Evolutionary conservation across 2,888 invertebrate species (phyloP).

Genomic region (Leptopilina drosophilae): DNA sequence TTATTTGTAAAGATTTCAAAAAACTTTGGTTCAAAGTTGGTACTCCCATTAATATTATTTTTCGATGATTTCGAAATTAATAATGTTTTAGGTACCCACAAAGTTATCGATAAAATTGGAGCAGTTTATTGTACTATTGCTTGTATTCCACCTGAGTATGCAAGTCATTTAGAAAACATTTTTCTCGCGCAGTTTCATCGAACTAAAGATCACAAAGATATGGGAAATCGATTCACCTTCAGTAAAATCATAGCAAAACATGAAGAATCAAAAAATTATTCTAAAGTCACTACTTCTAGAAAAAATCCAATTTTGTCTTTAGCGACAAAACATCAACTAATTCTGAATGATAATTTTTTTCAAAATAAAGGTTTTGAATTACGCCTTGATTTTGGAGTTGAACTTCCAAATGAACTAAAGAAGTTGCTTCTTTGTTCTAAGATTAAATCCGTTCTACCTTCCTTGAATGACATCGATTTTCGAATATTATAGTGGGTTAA

Average conservation of each 20-base stretch:
- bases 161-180: constrained; percentile 46
- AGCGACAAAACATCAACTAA: constrained; percentile 5
- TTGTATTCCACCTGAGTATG: constrained; percentile 41
- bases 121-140: constrained; percentile 42
- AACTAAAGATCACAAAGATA: constrained; percentile 23
- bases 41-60: constrained; percentile 34
- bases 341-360: not conserved
- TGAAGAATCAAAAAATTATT: not conserved
- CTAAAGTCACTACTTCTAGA: not conserved
- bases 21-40: constrained; percentile 23
- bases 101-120: constrained; percentile 42
- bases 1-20: constrained; percentile 7
- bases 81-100: constrained; percentile 43
- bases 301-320: constrained; percentile 13
- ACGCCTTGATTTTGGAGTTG: not conserved
- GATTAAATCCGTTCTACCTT: not conserved
- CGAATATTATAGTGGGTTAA: not conserved
- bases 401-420: not conserved
- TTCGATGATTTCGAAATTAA: constrained; percentile 47
- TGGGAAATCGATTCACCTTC: constrained; percentile 41
- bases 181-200: constrained; percentile 46
- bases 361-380: not conserved
- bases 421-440: not conserved
- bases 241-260: constrained; percentile 33
- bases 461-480: not conserved